Evolutionary conservation across 2,888 invertebrate genomes (phyloP).

Genomic region (Synanthedon vespiformis): DNA sequence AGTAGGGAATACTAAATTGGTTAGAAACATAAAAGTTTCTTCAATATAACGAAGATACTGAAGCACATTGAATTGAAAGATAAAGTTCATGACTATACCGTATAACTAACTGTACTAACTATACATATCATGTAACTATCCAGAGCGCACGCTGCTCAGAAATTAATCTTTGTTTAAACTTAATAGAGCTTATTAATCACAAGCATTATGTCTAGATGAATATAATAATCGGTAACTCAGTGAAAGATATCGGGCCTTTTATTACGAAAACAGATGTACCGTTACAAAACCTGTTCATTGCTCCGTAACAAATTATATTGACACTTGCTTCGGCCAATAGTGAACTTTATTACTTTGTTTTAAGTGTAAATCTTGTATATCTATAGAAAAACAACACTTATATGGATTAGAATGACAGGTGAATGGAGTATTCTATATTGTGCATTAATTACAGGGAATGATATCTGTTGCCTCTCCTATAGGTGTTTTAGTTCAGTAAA

Average conservation of each 20-base stretch:
- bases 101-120: too few species aligned
- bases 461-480: neutral
- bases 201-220: conserved; percentile 54
- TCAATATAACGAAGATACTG: too few species aligned
- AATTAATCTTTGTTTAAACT: conserved; percentile 65
- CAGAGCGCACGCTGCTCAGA: conserved; percentile 22
- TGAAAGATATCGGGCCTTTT: conserved; percentile 41
- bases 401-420: conserved; percentile 40
- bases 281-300: conserved; percentile 36
- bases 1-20: too few species aligned
- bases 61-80: too few species aligned
- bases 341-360: conserved; percentile 11
- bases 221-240: conserved; percentile 57
- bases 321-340: conserved; percentile 10
- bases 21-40: too few species aligned
- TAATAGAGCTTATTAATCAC: conserved; percentile 63
- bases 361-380: conserved; percentile 13
- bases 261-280: conserved; percentile 58
- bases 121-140: neutral
- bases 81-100: too few species aligned
- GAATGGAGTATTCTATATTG: conserved; percentile 19
- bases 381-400: conserved; percentile 6
- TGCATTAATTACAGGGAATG: conserved; percentile 7
- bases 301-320: conserved; percentile 11
- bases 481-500: too few species aligned